Base-by-base conservation (phyloP, 2,797 vertebrate species). In the Synanceia verrucosa region DNA sequence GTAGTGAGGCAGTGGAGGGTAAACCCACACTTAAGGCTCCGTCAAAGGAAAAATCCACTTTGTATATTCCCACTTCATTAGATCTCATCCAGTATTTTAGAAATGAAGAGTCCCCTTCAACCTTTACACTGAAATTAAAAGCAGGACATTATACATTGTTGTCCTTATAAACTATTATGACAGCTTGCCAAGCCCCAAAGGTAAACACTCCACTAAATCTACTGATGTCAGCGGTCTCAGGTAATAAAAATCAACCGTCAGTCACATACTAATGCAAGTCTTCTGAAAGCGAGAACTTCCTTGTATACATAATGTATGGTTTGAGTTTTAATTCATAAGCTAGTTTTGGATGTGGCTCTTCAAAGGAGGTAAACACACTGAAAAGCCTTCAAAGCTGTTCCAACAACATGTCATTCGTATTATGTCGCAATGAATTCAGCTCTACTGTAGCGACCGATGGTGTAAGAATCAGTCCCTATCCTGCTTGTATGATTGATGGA, bases 251-350 rank as follows among this genome's bases (percentile, higher is more conserved):
- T 66, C 53, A 9, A 47, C 63, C 66, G 57, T 73, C 52, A 57
- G 36, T 68, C 50, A 56, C 36, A 11, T 16, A 6, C 26, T 34
- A 24, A 65, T 51, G 41, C 41, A 62, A 39, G n/a, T 19, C 57
- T 10, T 24, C 19, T 41, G 29, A 46, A 77, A 67, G 34, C 51
- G 65, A 78, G 36, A 59, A 64, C 60, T 63, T 57, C 58, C 31
- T 65, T 19, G 23, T 58, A 55, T 76, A 57, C 50, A 68, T 77
- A 50, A 77, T 74, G 12, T 37, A 68, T 55, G 41, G 14, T 36
- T n/a, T 52, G 44, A 65, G 79, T 81, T 84, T 44, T 70, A 69
- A 85, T 83, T 73, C 57, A 81, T 75, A 73, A 79, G 76, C 50
- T 50, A 23, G 37, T n/a, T 50, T 50, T 81, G 57, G 61, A 71